Evolutionary conservation across 2,888 invertebrate species (phyloP).

Genomic region (Sylvicola cinctus): DNA sequence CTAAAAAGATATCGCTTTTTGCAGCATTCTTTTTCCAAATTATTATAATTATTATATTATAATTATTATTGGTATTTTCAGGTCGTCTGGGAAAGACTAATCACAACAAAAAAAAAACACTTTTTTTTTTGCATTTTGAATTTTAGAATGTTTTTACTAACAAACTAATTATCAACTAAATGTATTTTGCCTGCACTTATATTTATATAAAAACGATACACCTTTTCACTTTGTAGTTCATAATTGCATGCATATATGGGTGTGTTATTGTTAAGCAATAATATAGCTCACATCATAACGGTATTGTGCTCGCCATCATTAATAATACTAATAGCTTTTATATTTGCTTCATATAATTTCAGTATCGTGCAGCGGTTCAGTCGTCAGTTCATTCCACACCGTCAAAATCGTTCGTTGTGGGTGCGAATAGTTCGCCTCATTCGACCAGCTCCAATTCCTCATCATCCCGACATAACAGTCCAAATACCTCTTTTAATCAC

Average conservation of each 20-base stretch:
- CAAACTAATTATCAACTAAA: background rate
- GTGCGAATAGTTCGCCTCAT: slow-evolving; percentile 6
- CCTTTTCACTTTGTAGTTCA: too few species aligned
- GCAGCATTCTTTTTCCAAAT: too few species aligned
- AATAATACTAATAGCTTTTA: background rate
- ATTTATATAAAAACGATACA: too few species aligned
- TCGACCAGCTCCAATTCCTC: slow-evolving; percentile 18
- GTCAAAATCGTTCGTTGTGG: slow-evolving; percentile 35
- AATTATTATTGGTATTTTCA: too few species aligned
- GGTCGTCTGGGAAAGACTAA: slow-evolving; percentile 29
- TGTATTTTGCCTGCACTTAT: too few species aligned
- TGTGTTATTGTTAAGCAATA: too few species aligned
- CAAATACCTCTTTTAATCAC: slow-evolving; percentile 16
- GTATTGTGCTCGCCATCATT: too few species aligned
- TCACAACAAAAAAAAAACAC: slow-evolving; percentile 13
- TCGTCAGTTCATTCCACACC: slow-evolving; percentile 43
- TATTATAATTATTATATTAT: background rate
- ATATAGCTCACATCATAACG: too few species aligned
- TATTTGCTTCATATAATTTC: slow-evolving; percentile 13
- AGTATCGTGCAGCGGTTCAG: slow-evolving; percentile 78
- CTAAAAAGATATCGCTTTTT: too few species aligned
- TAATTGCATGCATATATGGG: too few species aligned
- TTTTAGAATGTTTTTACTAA: slow-evolving; percentile 4
- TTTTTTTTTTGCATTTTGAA: slow-evolving; percentile 11
- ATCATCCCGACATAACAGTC: slow-evolving; percentile 23